Evolutionary conservation across 2,113 vertebrate species (phyloP), one percentile per base, ranked within the genome.

Genomic region (Apistogramma diplotaenia): DNA sequence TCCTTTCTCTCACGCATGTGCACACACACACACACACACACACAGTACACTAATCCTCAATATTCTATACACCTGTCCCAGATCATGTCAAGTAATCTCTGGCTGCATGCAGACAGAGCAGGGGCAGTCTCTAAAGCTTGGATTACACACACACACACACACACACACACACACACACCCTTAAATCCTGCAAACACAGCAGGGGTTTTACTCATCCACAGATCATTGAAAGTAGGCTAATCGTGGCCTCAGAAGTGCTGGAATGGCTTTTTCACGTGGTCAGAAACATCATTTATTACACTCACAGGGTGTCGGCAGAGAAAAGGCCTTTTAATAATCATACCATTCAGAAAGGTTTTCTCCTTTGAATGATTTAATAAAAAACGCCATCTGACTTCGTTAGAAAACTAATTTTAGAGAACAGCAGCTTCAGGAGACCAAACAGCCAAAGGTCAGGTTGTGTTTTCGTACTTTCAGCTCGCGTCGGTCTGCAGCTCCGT

Each of bases 21-120:
- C 58, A 77, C 37, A 57, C 19, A 46, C 2, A 76, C 57, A 81
- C 27, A 77, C 40, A 65, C 40, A 78, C 37, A 78, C 37, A 54
- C 46, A 72, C 51, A 73, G 57, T 46, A 46, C 79, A 61, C 79
- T 90, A 85, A 93, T 86, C 83, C 79, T 56, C n/a, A 12, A 18
- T 40, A 62, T 74, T 80, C 60, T 73, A 79, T 74, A 86, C 87
- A 90, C 90, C 89, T 93, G 85, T 89, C 81, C 78, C 76, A 83
- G 87, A 86, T 86, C 90, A 87, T 85, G 71, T 87, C 76, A 84
- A 71, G 77, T 87, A 88, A 90, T 90, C 84, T 91, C 8, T 62
- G 67, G 81, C 83, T 58, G 84, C 82, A 76, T 85, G 83, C 78
- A 91, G 89, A 77, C 78, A 73, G 84, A 84, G 70, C 62, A 7